Evolutionary conservation across 2,888 invertebrate genomes (phyloP).

Genomic region (Zaprionus bogoriensis): DNA sequence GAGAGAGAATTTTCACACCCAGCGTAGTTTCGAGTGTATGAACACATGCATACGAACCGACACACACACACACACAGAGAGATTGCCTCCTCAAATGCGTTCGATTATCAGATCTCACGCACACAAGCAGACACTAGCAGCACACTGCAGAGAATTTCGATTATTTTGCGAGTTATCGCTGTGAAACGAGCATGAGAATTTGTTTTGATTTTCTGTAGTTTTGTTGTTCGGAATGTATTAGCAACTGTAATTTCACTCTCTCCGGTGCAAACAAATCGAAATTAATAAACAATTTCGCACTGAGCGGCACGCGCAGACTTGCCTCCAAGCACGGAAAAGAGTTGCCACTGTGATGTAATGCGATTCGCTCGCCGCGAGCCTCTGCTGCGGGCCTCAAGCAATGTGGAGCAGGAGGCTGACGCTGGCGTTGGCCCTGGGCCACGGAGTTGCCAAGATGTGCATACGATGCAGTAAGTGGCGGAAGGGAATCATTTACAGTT

Average conservation of each 20-base stretch:
- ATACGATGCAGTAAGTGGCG: conserved; percentile 23
- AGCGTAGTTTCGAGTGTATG: neutral
- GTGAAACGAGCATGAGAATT: conserved; percentile 23
- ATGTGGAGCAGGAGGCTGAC: conserved; percentile 32
- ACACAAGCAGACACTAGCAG: conserved; percentile 3
- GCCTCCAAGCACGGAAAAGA: neutral
- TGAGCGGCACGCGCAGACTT: conserved; percentile 3
- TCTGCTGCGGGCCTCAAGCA: neutral
- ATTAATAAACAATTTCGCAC: neutral
- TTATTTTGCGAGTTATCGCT: conserved; percentile 41
- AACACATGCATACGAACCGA: neutral
- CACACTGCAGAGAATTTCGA: conserved; percentile 34
- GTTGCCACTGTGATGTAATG: conserved; percentile 43
- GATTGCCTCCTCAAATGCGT: neutral
- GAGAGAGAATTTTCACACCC: neutral
- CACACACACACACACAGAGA: neutral
- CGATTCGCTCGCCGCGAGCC: conserved; percentile 6
- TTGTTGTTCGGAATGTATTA: conserved; percentile 11
- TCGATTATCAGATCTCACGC: conserved; percentile 20
- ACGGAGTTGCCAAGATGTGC: conserved; percentile 24
- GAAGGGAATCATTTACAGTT: neutral
- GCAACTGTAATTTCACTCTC: conserved; percentile 1
- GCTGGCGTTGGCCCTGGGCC: conserved; percentile 20
- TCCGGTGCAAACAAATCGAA: neutral
- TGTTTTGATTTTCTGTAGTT: conserved; percentile 36